Evolutionary conservation across 2,888 invertebrate species (phyloP), one percentile per base, ranked within the genome.

Genomic region (Xestia sexstrigata): DNA sequence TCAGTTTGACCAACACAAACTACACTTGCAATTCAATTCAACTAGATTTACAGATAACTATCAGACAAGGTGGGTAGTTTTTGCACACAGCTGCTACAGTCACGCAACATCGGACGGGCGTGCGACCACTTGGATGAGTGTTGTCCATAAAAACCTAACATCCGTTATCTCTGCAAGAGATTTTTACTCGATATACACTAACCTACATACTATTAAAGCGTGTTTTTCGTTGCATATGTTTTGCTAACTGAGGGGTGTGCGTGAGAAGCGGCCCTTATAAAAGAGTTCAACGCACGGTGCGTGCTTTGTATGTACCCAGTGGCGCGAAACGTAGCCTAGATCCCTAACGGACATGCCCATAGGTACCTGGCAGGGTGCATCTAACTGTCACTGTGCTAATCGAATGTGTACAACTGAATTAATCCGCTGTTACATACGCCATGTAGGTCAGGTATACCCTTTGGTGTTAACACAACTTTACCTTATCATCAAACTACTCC

Each of bases 211-310:
- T 82, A 85, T 89, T 93, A 93, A 89, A 90, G 93, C 82, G 83
- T 79, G 89, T 90, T 92, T 93, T 93, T 74, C 88, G 76, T 87
- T 92, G 89, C 77, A 62, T 78, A 75, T 67, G 70, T 77, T 81
- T 82, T 81, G 55, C 23, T 63, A 9, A 69, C 20, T 49, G 72
- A 68, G 83, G 93, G 93, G 91, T 90, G 93, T 92, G 93, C 92
- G 93, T 93, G 93, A 92, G 94, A 93, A 92, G 85, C 88, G 92
- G 93, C 95, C 95, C 96, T 94, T 96, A 95, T 91, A 96, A 96
- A 96, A 96, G 96, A 96, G 96, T 96, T 96, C 96, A 96, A 96
- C 96, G 96, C 95, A 94, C 96, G 94, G 92, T 87, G 89, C 81
- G 83, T 87, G 93, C 93, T 94, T 94, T 95, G 94, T 95, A 91